Evolutionary conservation across 1,140 invertebrate genomes (phyloP).

Genomic region (Paracyclopina nana): DNA sequence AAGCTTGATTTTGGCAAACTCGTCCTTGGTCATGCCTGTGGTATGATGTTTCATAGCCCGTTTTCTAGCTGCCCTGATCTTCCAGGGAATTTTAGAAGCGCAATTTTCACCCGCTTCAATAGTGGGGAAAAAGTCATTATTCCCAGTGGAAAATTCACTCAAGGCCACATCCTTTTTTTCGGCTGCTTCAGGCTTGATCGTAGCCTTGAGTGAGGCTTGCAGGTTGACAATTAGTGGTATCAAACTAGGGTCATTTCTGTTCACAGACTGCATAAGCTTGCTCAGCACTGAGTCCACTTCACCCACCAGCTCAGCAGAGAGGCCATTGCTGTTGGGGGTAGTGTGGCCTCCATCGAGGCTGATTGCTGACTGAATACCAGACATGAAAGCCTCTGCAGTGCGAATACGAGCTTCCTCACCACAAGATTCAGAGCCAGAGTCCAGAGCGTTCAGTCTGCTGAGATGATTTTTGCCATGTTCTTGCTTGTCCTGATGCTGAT

Average conservation of each 20-base stretch:
- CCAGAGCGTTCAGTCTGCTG: neutral
- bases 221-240: conserved; percentile 3
- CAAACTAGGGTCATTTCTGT: conserved; percentile 6
- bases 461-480: neutral
- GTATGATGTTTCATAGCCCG: conserved; percentile 7
- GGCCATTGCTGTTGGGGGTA: neutral
- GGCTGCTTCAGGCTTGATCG: neutral
- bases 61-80: conserved; percentile 8
- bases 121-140: no score
- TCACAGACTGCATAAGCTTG: conserved; percentile 6
- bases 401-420: neutral
- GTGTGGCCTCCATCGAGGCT: neutral
- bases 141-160: no score
- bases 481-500: neutral
- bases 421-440: conserved; percentile 4
- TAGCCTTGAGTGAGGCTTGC: conserved; percentile 5
- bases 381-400: conserved; percentile 5
- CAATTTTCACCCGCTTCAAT: neutral
- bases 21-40: conserved; percentile 12
- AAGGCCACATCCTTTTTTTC: no score
- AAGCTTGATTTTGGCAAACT: neutral
- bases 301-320: neutral
- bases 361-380: conserved; percentile 1
- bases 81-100: conserved; percentile 1
- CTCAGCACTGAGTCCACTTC: conserved; percentile 7